Percentiles rank a stretch among this genome's conserved stretches.
These are phyloP conservation scores for Reticulitermes lucifugus DNA, from an alignment of 2,888 invertebrate genomes.

Conservation along the genomic window DNA sequence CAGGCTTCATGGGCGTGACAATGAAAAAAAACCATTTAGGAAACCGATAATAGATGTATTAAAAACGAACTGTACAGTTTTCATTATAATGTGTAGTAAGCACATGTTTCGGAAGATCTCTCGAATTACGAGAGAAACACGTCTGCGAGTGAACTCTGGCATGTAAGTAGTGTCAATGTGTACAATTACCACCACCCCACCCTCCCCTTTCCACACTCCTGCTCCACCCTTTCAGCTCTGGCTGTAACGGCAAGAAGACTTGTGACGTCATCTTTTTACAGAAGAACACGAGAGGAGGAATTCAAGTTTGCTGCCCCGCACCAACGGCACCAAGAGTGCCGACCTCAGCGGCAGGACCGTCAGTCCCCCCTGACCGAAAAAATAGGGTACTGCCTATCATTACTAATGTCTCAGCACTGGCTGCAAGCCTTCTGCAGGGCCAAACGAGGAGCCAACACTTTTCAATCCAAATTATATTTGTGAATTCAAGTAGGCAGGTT, in stretches of 20 bases:
- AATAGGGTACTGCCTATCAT: slow-evolving; percentile 39
- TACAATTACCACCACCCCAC: neutral
- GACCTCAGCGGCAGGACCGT: slow-evolving; percentile 62
- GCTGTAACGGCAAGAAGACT: slow-evolving; percentile 22
- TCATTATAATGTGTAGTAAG: no score
- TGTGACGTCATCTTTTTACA: slow-evolving; percentile 53
- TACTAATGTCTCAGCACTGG: slow-evolving; percentile 1
- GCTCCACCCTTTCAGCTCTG: neutral
- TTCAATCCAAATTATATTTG: no score
- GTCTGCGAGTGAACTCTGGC: neutral
- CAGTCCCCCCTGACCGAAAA: slow-evolving; percentile 41
- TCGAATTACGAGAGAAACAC: no score
- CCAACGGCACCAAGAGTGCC: slow-evolving; percentile 69
- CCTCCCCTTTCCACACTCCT: neutral
- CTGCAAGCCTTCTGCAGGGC: neutral
- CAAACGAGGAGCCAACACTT: neutral
- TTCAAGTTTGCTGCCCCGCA: slow-evolving; percentile 66
- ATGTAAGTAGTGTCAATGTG: neutral
- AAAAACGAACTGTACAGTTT: no score
- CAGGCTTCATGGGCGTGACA: no score
- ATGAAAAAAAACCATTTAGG: no score
- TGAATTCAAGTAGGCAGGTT: no score
- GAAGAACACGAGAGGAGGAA: slow-evolving; percentile 69
- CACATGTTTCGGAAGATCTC: no score
- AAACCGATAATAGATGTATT: no score